Conservation (phyloP, 2,113 vertebrate species). For the Jaculus jaculus region DNA sequence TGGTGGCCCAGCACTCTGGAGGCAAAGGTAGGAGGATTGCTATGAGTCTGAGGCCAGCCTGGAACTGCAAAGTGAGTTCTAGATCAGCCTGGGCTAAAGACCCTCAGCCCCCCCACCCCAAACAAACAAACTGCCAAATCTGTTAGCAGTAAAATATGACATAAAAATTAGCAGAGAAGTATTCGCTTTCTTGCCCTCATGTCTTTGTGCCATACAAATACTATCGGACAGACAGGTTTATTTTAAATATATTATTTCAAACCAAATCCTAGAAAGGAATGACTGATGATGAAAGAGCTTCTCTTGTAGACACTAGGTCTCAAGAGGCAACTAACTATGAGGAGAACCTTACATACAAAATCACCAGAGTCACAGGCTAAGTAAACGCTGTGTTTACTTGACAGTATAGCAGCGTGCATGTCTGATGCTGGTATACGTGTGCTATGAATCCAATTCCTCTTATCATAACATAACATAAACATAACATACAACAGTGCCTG, state of each 20-base stretch:
- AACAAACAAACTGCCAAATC: not conserved
- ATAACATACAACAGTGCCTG: not conserved
- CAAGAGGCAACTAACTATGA: not conserved
- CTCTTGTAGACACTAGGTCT: not conserved
- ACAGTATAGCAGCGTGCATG: not conserved
- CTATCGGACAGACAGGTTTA: not conserved
- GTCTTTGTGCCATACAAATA: conserved; percentile 5
- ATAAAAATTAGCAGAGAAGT: conserved; percentile 3
- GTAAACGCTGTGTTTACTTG: not conserved
- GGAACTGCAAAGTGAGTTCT: too few species aligned
- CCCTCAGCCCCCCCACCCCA: too few species aligned
- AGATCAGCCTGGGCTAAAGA: too few species aligned
- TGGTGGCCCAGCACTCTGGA: too few species aligned
- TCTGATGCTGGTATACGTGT: not conserved
- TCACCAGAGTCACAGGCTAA: not conserved
- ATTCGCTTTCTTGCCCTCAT: not conserved
- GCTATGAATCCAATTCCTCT: not conserved
- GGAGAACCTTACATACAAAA: not conserved
- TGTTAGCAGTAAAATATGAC: not conserved
- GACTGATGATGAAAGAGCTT: not conserved
- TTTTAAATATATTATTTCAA: not conserved
- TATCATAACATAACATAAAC: too few species aligned
- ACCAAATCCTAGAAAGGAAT: not conserved
- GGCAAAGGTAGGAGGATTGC: too few species aligned
- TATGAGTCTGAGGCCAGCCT: too few species aligned